A percentile compares a stretch with the other conserved stretches of the same genome.
Conservation (phyloP, 2,888 invertebrate genomes). For the Drosophila recens region DNA sequence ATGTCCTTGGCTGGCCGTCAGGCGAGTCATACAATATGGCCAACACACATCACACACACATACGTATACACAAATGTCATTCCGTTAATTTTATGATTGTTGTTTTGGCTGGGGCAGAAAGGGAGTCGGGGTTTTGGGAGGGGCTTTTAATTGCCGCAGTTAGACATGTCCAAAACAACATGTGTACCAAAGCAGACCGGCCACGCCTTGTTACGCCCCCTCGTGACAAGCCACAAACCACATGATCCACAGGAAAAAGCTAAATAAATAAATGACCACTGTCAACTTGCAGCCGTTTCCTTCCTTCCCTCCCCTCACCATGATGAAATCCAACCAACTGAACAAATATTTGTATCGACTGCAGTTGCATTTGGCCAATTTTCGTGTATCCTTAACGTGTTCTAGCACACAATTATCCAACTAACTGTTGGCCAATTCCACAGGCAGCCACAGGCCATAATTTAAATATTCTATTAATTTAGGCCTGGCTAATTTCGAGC, state of each 20-base stretch:
- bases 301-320: slow-evolving; percentile 2
- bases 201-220: slow-evolving; percentile 37
- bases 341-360: slow-evolving; percentile 65
- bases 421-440: slow-evolving; percentile 11
- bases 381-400: slow-evolving; percentile 19
- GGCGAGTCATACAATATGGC: slow-evolving; percentile 71
- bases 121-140: neutral
- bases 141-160: slow-evolving; percentile 71
- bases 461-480: slow-evolving; percentile 64
- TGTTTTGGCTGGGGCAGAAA: slow-evolving; percentile 31
- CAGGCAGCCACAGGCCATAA: slow-evolving; percentile 23
- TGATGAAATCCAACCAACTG: slow-evolving; percentile 21
- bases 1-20: slow-evolving; percentile 61
- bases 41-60: slow-evolving; percentile 33
- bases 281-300: neutral
- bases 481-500: slow-evolving; percentile 60
- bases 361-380: slow-evolving; percentile 48
- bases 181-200: slow-evolving; percentile 39
- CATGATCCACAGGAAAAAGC: slow-evolving; percentile 12
- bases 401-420: slow-evolving; percentile 27
- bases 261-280: slow-evolving; percentile 63
- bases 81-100: slow-evolving; percentile 60
- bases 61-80: slow-evolving; percentile 26
- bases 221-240: slow-evolving; percentile 5
- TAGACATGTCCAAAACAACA: slow-evolving; percentile 60